phyloP scores from a whole-genome alignment of 2,113 vertebrate genomes.

The Hippotragus niger region DNA sequence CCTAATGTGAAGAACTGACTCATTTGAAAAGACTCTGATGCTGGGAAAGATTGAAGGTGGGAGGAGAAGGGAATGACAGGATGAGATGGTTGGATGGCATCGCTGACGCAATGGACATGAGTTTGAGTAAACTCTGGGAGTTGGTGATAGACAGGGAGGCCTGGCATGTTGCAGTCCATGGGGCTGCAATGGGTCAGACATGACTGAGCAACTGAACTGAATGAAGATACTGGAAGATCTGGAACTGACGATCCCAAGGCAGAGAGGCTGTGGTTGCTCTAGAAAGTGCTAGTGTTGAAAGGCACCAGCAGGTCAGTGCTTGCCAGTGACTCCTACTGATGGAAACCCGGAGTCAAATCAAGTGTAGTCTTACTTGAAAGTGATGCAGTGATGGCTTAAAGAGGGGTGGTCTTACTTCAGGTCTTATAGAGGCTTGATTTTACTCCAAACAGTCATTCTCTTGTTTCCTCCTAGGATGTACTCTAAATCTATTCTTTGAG shows the following conservation, averaged over 20 bases:
- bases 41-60: neutral
- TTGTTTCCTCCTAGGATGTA: neutral
- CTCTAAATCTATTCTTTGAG: neutral
- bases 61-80: neutral
- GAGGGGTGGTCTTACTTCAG: neutral
- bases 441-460: neutral
- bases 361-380: neutral
- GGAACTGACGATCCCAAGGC: neutral
- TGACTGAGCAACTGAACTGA: neutral
- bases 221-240: neutral
- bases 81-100: neutral
- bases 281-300: neutral
- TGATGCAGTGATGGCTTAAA: neutral
- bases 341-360: neutral
- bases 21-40: neutral
- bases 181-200: neutral
- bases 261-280: neutral
- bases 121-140: neutral
- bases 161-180: neutral
- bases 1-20: neutral
- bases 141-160: neutral
- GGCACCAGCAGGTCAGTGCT: neutral
- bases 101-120: neutral
- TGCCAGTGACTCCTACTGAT: neutral
- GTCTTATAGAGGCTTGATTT: neutral